Percentiles rank a stretch among this genome's conserved stretches.
Conservation (phyloP, 2,888 invertebrate genomes). For the Unio delphinus region DNA sequence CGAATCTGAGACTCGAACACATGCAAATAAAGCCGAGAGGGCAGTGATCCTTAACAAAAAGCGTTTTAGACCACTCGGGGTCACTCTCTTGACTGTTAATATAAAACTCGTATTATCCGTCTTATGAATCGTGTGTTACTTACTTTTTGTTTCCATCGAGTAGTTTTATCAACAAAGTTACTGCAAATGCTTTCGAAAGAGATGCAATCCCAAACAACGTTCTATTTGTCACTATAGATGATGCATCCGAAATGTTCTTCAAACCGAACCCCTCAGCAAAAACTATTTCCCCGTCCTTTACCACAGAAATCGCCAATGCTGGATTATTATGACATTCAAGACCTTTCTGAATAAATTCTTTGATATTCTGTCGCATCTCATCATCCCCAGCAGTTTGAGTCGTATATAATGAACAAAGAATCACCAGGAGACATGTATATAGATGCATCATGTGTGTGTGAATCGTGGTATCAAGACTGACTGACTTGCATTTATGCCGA, state of each 20-base stretch:
- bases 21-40: no score
- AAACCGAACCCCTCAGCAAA: conserved; percentile 38
- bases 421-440: no score
- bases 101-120: neutral
- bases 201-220: conserved; percentile 48
- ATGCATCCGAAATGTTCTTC: conserved; percentile 13
- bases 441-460: no score
- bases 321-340: conserved; percentile 31
- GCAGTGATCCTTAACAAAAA: no score
- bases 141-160: conserved; percentile 33
- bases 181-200: conserved; percentile 44
- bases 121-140: neutral
- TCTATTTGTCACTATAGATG: conserved; percentile 34
- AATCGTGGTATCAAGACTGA: no score
- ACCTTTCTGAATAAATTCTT: conserved; percentile 15
- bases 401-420: no score
- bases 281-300: conserved; percentile 29
- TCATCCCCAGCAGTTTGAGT: neutral
- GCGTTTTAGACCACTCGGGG: no score
- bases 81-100: neutral
- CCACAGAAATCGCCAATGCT: conserved; percentile 36
- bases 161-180: conserved; percentile 39
- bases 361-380: conserved; percentile 2
- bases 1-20: no score
- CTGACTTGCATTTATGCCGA: no score